Percentiles rank a stretch among this genome's conserved stretches.
phyloP scores from a whole-genome alignment of 2,888 invertebrate genomes.

The Apotomis turbidana region DNA sequence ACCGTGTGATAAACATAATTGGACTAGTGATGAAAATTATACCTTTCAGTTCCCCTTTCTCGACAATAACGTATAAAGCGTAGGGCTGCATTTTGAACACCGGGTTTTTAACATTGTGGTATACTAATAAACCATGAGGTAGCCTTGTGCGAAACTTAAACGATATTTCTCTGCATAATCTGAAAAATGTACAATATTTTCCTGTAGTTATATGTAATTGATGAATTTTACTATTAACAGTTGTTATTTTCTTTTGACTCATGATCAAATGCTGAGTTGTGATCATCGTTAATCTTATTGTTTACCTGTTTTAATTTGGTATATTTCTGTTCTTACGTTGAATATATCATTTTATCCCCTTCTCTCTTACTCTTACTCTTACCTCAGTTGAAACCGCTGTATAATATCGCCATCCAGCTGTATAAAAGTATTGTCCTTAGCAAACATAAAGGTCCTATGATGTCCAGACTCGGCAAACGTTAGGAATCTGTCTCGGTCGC shows the following conservation, averaged over 20 bases:
- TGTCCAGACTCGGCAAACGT: constrained; percentile 94
- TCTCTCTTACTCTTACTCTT: constrained; percentile 47
- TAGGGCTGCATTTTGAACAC: constrained; percentile 93
- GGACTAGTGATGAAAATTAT: constrained; percentile 19
- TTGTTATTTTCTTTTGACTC: too few species aligned
- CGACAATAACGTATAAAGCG: constrained; percentile 95
- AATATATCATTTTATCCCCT: too few species aligned
- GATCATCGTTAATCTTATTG: too few species aligned
- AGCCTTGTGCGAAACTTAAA: constrained; percentile 94
- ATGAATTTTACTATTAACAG: too few species aligned
- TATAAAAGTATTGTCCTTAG: constrained; percentile 94
- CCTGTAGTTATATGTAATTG: background rate
- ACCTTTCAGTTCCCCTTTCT: constrained; percentile 94
- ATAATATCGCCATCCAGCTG: constrained; percentile 96
- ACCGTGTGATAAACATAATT: background rate
- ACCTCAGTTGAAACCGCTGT: constrained; percentile 95
- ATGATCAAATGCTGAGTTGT: too few species aligned
- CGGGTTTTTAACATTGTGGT: constrained; percentile 95
- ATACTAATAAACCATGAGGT: constrained; percentile 94
- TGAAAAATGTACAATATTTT: constrained; percentile 64
- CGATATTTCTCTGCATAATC: constrained; percentile 93
- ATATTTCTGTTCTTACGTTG: too few species aligned
- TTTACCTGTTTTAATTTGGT: too few species aligned
- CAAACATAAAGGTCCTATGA: constrained; percentile 95
- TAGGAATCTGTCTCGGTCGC: constrained; percentile 89